Conservation (phyloP, 1,140 invertebrate genomes). For the Papilio xuthus region DNA sequence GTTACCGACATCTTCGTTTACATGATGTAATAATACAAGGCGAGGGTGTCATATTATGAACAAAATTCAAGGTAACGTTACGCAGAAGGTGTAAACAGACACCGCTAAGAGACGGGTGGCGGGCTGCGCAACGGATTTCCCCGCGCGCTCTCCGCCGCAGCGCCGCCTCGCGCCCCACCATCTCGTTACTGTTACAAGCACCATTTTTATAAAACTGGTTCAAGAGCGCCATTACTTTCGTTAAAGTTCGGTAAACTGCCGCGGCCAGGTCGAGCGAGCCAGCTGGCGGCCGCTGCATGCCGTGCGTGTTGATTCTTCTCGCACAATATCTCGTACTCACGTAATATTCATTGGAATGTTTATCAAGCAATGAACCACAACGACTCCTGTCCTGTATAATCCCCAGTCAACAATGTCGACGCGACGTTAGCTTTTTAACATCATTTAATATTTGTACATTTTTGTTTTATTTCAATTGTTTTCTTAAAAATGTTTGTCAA, state of each 20-base stretch:
- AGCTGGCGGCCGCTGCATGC: background rate
- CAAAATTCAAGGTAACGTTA: background rate
- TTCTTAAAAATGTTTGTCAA: no score
- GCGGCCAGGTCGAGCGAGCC: background rate
- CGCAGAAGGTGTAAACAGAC: background rate
- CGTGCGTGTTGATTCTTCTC: background rate
- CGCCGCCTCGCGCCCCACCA: background rate
- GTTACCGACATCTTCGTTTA: background rate
- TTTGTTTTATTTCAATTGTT: no score
- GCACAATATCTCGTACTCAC: no score
- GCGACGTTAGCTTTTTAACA: no score
- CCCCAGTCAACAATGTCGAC: no score
- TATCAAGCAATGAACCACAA: no score
- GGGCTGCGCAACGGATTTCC: no score
- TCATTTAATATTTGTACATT: no score
- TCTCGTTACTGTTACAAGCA: background rate
- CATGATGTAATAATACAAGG: background rate
- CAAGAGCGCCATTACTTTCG: conserved; percentile 16
- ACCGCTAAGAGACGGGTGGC: background rate
- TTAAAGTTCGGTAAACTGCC: background rate
- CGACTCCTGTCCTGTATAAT: no score
- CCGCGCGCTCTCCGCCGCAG: background rate
- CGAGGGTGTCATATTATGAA: background rate
- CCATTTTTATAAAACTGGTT: conserved; percentile 4
- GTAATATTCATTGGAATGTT: no score